Evolutionary conservation across 2,797 vertebrate species (phyloP).

Genomic region (Sebastolobus altivelis): DNA sequence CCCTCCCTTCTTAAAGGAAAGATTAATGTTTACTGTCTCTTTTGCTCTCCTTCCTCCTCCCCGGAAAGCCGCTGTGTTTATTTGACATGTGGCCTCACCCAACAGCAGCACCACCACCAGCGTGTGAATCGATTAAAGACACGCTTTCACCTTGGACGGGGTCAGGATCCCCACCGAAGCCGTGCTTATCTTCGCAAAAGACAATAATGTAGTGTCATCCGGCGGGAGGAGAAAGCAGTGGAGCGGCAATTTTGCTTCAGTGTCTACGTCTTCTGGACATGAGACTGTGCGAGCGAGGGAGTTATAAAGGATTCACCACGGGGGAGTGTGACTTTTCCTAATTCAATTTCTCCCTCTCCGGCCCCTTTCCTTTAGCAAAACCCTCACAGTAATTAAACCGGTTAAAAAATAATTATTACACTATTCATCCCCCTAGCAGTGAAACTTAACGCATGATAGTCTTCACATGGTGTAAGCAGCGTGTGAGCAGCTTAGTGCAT

Average conservation of each 20-base stretch:
- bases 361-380: slow-evolving; percentile 34
- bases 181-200: slow-evolving; percentile 25
- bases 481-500: slow-evolving; percentile 28
- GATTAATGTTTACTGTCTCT: slow-evolving; percentile 17
- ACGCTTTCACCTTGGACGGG: slow-evolving; percentile 30
- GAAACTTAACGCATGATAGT: slow-evolving; percentile 51
- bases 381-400: slow-evolving; percentile 40
- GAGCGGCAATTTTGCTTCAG: slow-evolving; percentile 3
- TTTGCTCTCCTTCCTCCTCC: background rate
- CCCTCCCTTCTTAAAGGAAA: slow-evolving; percentile 20
- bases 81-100: slow-evolving; percentile 32
- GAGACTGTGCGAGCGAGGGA: background rate
- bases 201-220: slow-evolving; percentile 18
- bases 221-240: background rate
- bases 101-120: background rate
- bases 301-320: slow-evolving; percentile 13
- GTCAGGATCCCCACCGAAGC: slow-evolving; percentile 22
- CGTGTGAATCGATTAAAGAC: slow-evolving; percentile 20
- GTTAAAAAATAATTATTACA: slow-evolving; percentile 50
- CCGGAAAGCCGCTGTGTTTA: slow-evolving; percentile 27
- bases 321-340: slow-evolving; percentile 31
- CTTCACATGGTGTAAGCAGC: slow-evolving; percentile 53
- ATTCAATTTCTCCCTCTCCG: slow-evolving; percentile 30
- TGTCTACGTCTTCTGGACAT: slow-evolving; percentile 22
- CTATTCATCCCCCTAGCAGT: slow-evolving; percentile 33